These are phyloP conservation scores for Acholoe squamosa DNA, from an alignment of 2,888 invertebrate genomes.

Conservation along the genomic window DNA sequence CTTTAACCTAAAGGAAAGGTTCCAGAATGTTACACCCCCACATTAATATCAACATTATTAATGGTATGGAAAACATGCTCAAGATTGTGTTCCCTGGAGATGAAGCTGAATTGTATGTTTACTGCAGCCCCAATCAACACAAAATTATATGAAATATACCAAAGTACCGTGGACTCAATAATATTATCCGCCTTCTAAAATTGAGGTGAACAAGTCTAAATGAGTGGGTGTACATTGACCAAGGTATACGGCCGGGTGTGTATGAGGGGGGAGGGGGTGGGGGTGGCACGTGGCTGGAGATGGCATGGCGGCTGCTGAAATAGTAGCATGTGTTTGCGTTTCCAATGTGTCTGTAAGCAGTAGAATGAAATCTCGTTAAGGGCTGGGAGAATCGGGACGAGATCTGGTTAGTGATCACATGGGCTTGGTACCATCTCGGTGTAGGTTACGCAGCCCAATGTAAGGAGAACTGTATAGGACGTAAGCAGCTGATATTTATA, in stretches of 20 bases:
- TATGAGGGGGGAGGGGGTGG: not conserved
- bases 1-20: too few relatives aligned
- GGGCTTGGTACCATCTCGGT: not conserved
- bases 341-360: not conserved
- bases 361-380: not conserved
- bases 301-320: not conserved
- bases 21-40: too few relatives aligned
- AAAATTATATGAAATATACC: too few relatives aligned
- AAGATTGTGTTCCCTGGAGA: too few relatives aligned
- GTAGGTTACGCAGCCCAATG: not conserved
- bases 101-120: too few relatives aligned
- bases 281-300: slow-evolving; percentile 37
- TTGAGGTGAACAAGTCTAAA: not conserved
- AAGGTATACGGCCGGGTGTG: not conserved
- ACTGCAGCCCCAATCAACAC: too few relatives aligned
- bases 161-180: too few relatives aligned
- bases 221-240: not conserved
- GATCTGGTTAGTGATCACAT: not conserved
- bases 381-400: not conserved
- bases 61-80: too few relatives aligned
- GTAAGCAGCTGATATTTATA: too few relatives aligned
- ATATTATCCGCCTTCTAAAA: too few relatives aligned
- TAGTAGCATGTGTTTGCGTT: slow-evolving; percentile 47
- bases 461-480: too few relatives aligned
- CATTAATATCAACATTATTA: too few relatives aligned